Base-by-base conservation (phyloP, 2,888 invertebrate species). In the Apoda limacodes region DNA sequence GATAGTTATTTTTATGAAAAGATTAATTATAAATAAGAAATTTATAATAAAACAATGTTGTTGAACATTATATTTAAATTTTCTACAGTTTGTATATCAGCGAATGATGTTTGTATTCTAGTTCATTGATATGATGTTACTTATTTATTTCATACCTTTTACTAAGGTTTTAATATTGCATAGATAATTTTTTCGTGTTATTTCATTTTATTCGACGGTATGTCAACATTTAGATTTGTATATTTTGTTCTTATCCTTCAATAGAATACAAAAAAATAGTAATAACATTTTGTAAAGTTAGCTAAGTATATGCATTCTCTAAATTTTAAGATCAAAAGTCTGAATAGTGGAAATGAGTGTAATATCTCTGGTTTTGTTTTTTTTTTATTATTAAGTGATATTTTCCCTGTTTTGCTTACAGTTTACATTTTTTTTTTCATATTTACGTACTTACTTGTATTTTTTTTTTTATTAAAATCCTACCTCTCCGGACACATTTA, bases 401-500 rank as follows among this genome's bases (percentile, higher is more conserved):
- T n/a, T n/a, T n/a, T n/a, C n/a, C n/a, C n/a, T n/a, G n/a, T n/a
- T 14, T 33, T 33, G 14, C 26, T 26, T 28, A 15, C 25, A 32
- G 25, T 32, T 32, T 29, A 22, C 17, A n/a, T 13, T 3, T 6
- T 34, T 24, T 34, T 9, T 11, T 7, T 25, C 12, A 14, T 32
- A 19, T 34, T 34, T 42, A 28, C 22, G 21, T 30, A 29, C 21
- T 35, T 32, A 25, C 25, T 36, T 25, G 23, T 35, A 27, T 13
- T 32, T 35, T 40, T 31, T 15, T 42, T 45, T 50, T 49, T 40
- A 43, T 47, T 39, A 41, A 45, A 46, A 37, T 43, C 54, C 58
- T 62, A 52, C 54, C 50, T 49, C 52, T 43, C 47, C 30, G 48
- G 56, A 34, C 35, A 30, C 31, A 32, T 35, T 33, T 15, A 36